Evolutionary conservation across 2,113 vertebrate species (phyloP).

Genomic region (Python bivittatus): DNA sequence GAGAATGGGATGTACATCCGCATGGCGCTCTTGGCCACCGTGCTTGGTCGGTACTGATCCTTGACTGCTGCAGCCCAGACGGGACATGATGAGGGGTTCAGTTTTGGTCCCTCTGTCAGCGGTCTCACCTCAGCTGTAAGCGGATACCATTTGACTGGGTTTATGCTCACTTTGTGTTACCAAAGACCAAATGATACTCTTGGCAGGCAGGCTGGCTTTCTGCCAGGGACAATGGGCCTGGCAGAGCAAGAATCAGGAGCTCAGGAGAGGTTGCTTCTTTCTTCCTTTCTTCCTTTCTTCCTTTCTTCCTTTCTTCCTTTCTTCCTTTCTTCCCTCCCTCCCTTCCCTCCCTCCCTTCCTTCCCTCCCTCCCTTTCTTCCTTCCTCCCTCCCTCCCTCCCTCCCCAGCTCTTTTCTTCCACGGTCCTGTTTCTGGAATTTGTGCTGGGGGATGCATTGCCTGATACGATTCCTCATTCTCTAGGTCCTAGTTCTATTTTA

Average conservation of each 20-base stretch:
- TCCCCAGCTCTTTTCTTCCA: background rate
- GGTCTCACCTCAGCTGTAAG: background rate
- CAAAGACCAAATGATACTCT: background rate
- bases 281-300: too few relatives aligned
- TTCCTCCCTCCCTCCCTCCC: too few relatives aligned
- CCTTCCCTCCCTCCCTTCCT: too few relatives aligned
- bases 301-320: background rate
- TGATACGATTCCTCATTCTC: background rate
- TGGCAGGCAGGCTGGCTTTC: background rate
- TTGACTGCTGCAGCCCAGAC: background rate
- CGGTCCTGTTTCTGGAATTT: background rate
- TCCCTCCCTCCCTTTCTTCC: too few relatives aligned
- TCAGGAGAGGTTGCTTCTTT: background rate
- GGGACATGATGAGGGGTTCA: background rate
- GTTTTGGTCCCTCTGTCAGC: background rate
- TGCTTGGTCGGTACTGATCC: constrained; percentile 81
- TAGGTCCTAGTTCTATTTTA: too few relatives aligned
- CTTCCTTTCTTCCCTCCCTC: too few relatives aligned
- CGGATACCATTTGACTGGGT: background rate
- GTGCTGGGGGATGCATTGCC: background rate
- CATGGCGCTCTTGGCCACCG: constrained; percentile 93
- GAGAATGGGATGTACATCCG: constrained; percentile 97
- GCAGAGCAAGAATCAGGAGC: too few relatives aligned
- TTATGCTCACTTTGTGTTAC: background rate
- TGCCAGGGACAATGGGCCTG: background rate